A percentile compares a stretch with the other conserved stretches of the same genome.
Evolutionary conservation across 2,888 invertebrate species (phyloP).

Genomic region (Sarcophaga caerulescens): DNA sequence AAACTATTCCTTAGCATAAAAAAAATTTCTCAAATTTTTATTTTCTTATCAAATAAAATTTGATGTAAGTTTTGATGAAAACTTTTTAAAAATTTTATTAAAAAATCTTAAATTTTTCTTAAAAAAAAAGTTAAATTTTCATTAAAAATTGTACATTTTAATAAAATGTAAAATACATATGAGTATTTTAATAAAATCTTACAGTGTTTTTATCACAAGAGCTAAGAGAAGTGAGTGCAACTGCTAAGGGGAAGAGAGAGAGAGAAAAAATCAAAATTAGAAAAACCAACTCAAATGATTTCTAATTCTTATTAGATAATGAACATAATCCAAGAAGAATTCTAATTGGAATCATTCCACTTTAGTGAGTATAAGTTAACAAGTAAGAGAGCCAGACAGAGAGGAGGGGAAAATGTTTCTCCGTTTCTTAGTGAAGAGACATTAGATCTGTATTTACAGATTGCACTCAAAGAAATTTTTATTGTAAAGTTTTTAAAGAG

Average conservation of each 20-base stretch:
- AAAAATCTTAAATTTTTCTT: neutral
- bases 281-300: too few species aligned
- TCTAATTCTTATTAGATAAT: too few species aligned
- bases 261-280: too few species aligned
- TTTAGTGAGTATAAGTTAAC: too few species aligned
- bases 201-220: too few species aligned
- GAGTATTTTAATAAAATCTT: neutral
- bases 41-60: neutral
- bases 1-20: neutral
- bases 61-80: neutral
- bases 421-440: neutral
- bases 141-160: neutral
- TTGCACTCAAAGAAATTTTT: conserved; percentile 10
- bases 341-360: too few species aligned
- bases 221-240: too few species aligned
- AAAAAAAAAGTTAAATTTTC: neutral
- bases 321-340: too few species aligned
- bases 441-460: conserved; percentile 26
- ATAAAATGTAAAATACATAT: too few species aligned
- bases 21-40: too few species aligned
- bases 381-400: too few species aligned
- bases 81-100: neutral
- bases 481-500: neutral
- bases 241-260: too few species aligned
- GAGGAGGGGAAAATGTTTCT: neutral